Evolutionary conservation across 2,888 invertebrate species (phyloP).

Genomic region (Chesias legatella): DNA sequence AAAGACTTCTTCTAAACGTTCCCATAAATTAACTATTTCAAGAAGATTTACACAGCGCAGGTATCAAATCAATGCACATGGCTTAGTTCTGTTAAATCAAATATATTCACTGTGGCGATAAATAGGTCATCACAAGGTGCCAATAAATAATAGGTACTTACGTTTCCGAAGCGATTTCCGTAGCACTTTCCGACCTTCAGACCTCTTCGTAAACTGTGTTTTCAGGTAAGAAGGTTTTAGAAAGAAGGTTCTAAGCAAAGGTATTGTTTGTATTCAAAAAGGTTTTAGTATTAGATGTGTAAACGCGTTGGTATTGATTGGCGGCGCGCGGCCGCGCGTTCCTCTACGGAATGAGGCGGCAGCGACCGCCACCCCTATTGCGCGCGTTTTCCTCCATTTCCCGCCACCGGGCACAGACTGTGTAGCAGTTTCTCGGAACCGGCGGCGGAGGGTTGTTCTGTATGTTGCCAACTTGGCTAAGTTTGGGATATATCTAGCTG

Average conservation of each 20-base stretch:
- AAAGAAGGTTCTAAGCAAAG: conserved; percentile 1
- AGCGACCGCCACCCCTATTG: conserved; percentile 45
- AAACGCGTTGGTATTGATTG: conserved; percentile 62
- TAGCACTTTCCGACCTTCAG: conserved; percentile 45
- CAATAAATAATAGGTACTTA: conserved; percentile 61
- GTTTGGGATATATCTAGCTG: conserved; percentile 1
- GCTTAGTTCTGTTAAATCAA: conserved; percentile 7
- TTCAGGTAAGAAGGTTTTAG: too few relatives aligned
- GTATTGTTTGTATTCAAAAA: conserved; percentile 24
- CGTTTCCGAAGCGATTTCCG: conserved; percentile 63
- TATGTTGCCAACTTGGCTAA: conserved; percentile 6
- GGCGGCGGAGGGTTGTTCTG: conserved; percentile 6
- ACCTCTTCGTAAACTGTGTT: too few relatives aligned
- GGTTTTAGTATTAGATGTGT: conserved; percentile 32
- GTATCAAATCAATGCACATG: conserved; percentile 10
- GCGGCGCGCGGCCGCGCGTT: conserved; percentile 70
- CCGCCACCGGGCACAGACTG: conserved; percentile 40
- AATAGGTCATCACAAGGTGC: conserved; percentile 73
- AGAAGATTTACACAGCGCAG: background rate
- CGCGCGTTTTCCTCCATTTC: conserved; percentile 76
- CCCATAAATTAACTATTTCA: too few relatives aligned
- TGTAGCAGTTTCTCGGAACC: conserved; percentile 22
- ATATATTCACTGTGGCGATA: conserved; percentile 33
- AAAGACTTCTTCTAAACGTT: too few relatives aligned
- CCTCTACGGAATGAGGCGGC: conserved; percentile 58